Conservation (phyloP, 2,113 vertebrate genomes). For the Neolamprologus kungweensis region DNA sequence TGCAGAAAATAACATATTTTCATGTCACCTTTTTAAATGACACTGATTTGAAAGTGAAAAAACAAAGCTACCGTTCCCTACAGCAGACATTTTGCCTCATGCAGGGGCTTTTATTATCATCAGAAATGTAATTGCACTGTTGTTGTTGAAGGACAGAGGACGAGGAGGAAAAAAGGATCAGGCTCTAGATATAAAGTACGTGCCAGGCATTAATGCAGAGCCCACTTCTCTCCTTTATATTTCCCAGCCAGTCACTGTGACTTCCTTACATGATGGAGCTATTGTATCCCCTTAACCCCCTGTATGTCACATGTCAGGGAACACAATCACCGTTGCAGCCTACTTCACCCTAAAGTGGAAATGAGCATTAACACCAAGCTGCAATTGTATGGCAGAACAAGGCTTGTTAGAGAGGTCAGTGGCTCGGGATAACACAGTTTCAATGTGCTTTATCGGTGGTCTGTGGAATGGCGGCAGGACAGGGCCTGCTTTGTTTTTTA, state of each 20-base stretch:
- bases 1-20: not conserved
- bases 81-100: conserved; percentile 35
- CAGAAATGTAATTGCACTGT: conserved; percentile 68
- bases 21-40: not conserved
- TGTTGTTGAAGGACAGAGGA: conserved; percentile 66
- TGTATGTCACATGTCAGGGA: conserved; percentile 57
- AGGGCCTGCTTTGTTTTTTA: not conserved
- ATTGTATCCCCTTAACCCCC: conserved; percentile 55
- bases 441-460: not conserved
- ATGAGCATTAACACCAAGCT: conserved; percentile 26
- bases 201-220: conserved; percentile 56
- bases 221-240: conserved; percentile 31
- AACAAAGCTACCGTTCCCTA: not conserved
- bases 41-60: not conserved
- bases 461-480: not conserved
- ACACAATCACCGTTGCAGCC: conserved; percentile 45
- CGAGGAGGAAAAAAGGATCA: conserved; percentile 3
- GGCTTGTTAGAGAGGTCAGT: conserved; percentile 40
- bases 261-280: conserved; percentile 52
- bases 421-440: not conserved
- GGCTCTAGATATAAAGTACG: conserved; percentile 45
- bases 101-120: conserved; percentile 52
- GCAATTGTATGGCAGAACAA: conserved; percentile 28
- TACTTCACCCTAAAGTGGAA: conserved; percentile 51
- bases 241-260: conserved; percentile 27